A percentile compares a stretch with the other conserved stretches of the same genome.
phyloP scores from a whole-genome alignment of 2,797 vertebrate genomes.

The Arctocebus calabarensis region DNA sequence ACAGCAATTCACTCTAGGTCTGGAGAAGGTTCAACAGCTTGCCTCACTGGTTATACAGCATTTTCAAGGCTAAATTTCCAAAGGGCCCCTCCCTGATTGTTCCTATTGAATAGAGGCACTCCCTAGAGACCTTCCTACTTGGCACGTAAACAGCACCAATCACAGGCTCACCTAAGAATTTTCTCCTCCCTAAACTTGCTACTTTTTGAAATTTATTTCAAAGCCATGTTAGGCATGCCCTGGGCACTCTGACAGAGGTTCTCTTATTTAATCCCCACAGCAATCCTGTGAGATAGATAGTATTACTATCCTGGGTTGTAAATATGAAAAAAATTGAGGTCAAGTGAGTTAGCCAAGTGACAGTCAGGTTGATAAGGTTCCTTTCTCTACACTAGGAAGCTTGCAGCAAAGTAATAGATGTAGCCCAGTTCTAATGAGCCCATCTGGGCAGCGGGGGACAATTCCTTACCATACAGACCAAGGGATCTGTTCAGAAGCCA shows the following conservation, averaged over 20 bases:
- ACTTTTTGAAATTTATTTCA: slow-evolving; percentile 54
- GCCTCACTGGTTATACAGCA: slow-evolving; percentile 34
- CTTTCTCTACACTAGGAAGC: slow-evolving; percentile 6
- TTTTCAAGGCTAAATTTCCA: slow-evolving; percentile 64
- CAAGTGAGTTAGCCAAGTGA: slow-evolving; percentile 63
- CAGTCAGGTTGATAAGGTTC: slow-evolving; percentile 46
- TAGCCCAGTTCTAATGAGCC: slow-evolving; percentile 55
- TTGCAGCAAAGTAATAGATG: slow-evolving; percentile 33
- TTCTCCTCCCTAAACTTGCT: slow-evolving; percentile 52
- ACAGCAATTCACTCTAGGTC: not conserved
- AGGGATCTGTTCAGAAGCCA: not conserved
- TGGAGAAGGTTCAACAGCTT: slow-evolving; percentile 28
- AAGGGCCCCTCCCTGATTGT: slow-evolving; percentile 32
- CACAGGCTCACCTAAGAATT: slow-evolving; percentile 31
- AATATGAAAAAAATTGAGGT: slow-evolving; percentile 29
- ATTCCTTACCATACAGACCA: slow-evolving; percentile 18
- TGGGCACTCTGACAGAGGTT: not conserved
- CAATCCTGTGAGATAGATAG: not conserved
- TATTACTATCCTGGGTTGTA: not conserved
- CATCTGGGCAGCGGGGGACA: slow-evolving; percentile 17
- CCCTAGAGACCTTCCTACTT: slow-evolving; percentile 35
- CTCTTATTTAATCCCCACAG: slow-evolving; percentile 36
- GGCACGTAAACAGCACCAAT: slow-evolving; percentile 46
- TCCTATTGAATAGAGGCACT: not conserved
- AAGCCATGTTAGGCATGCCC: slow-evolving; percentile 4